Conservation (phyloP, 2,888 invertebrate species). For the Epinotia ramella region DNA sequence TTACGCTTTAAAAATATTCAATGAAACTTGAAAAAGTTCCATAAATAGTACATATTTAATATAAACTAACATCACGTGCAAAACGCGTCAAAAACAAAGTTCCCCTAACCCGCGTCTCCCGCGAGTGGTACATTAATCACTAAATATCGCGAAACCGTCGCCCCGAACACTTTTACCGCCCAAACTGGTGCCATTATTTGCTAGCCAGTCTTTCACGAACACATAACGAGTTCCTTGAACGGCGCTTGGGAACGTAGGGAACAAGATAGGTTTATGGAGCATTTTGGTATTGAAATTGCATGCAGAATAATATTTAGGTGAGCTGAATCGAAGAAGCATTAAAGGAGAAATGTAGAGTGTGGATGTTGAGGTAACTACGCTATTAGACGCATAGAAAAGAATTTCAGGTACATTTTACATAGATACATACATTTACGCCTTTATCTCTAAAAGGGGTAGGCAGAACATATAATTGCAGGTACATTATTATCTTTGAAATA, state of each 20-base stretch:
- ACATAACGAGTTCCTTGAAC: conserved; percentile 43
- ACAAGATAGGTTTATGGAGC: conserved; percentile 17
- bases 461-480: conserved; percentile 50
- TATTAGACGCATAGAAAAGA: conserved; percentile 46
- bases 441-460: background rate
- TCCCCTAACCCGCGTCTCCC: conserved; percentile 27
- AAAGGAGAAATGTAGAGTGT: background rate
- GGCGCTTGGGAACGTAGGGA: conserved; percentile 17
- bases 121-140: conserved; percentile 41
- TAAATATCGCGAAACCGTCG: conserved; percentile 41
- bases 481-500: background rate
- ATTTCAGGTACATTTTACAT: conserved; percentile 39
- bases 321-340: conserved; percentile 13
- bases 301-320: conserved; percentile 12
- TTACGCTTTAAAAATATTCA: background rate
- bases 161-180: conserved; percentile 39
- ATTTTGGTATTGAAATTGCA: conserved; percentile 27
- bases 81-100: conserved; percentile 27
- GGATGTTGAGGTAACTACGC: background rate
- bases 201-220: conserved; percentile 28
- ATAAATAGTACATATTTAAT: background rate
- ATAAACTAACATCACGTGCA: conserved; percentile 1
- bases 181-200: conserved; percentile 41
- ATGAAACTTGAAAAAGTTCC: background rate
- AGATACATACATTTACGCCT: too few relatives aligned